Conservation (phyloP, 1,140 invertebrate species). For the Stegodyphus mimosarum region DNA sequence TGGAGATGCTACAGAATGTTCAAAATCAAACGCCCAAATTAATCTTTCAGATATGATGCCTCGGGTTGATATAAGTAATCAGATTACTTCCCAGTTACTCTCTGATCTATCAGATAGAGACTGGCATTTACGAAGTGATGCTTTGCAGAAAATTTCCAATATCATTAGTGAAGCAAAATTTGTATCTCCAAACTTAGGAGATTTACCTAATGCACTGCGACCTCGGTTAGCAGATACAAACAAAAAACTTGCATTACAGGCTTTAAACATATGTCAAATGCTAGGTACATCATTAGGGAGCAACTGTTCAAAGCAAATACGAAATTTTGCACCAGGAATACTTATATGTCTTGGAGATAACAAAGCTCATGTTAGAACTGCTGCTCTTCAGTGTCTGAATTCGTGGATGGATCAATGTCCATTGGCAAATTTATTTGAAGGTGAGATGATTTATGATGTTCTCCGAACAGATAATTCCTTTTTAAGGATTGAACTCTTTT, state of each 20-base stretch:
- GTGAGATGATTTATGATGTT: constrained; percentile 88
- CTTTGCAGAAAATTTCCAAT: constrained; percentile 79
- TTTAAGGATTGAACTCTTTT: constrained; percentile 82
- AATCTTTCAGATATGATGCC: constrained; percentile 79
- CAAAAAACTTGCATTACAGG: constrained; percentile 86
- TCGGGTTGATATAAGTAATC: constrained; percentile 84
- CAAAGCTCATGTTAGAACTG: constrained; percentile 80
- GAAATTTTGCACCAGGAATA: constrained; percentile 85
- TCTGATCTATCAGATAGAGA: constrained; percentile 90
- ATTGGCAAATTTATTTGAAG: constrained; percentile 85
- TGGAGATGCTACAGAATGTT: constrained; percentile 70
- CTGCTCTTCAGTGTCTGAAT: constrained; percentile 84
- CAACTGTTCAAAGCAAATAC: constrained; percentile 81
- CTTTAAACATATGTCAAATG: constrained; percentile 83
- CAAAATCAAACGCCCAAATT: constrained; percentile 68
- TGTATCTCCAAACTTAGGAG: constrained; percentile 84
- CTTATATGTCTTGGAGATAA: constrained; percentile 79
- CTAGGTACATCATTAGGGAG: constrained; percentile 84
- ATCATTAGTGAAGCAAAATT: constrained; percentile 82
- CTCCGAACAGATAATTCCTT: constrained; percentile 85
- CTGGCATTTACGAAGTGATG: constrained; percentile 92
- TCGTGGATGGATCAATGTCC: constrained; percentile 81
- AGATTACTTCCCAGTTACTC: constrained; percentile 84
- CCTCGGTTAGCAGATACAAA: constrained; percentile 87
- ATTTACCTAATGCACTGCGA: constrained; percentile 82